These are phyloP conservation scores for Macropis europaea DNA, from an alignment of 2,888 invertebrate genomes.

Conservation along the genomic window DNA sequence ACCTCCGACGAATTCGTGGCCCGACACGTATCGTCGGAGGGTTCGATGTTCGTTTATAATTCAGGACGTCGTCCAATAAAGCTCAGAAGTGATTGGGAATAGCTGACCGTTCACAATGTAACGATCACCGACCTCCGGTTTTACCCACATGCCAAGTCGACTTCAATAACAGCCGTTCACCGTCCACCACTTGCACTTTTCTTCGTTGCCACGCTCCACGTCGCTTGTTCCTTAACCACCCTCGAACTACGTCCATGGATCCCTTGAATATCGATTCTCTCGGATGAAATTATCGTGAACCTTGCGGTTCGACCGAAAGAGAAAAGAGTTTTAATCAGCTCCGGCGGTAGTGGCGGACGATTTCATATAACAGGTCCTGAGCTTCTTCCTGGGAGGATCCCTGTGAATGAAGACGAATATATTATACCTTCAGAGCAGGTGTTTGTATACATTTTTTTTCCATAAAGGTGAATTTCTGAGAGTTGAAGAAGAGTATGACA, in stretches of 20 bases:
- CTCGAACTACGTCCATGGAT: background rate
- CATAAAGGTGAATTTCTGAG: too few species aligned
- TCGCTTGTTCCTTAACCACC: background rate
- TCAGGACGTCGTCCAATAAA: constrained; percentile 74
- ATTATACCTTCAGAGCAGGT: too few species aligned
- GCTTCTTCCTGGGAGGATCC: too few species aligned
- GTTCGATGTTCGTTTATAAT: constrained; percentile 72
- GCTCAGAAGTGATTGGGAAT: constrained; percentile 73
- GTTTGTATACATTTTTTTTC: too few species aligned
- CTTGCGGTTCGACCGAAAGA: too few species aligned
- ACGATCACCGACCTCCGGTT: constrained; percentile 61
- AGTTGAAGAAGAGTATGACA: too few species aligned
- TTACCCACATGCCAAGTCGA: constrained; percentile 58
- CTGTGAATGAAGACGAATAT: too few species aligned
- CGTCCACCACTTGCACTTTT: constrained; percentile 40
- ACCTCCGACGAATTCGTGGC: constrained; percentile 44
- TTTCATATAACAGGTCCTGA: too few species aligned
- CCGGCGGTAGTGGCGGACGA: too few species aligned
- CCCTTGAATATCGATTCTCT: background rate
- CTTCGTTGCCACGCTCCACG: background rate
- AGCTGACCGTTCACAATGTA: constrained; percentile 64
- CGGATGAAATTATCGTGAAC: too few species aligned
- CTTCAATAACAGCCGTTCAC: constrained; percentile 46
- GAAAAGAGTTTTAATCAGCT: too few species aligned
- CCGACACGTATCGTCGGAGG: constrained; percentile 56